Percentiles rank a stretch among this genome's conserved stretches.
These are phyloP conservation scores for Neocloeon triangulifer DNA, from an alignment of 1,140 invertebrate species.

Conservation along the genomic window DNA sequence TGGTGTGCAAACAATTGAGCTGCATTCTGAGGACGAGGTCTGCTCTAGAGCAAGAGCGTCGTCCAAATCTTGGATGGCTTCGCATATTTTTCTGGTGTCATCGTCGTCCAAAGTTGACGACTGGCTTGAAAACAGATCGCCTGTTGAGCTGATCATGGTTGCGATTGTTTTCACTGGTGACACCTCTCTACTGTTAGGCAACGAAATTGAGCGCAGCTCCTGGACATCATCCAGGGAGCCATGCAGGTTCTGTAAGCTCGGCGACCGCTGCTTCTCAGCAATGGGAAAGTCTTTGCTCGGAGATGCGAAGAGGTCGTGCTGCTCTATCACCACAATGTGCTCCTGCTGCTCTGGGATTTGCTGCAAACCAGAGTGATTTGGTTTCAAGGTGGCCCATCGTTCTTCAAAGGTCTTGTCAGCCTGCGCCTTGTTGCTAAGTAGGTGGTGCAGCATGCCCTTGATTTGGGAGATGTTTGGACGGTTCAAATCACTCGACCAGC, in stretches of 20 bases:
- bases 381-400: not conserved
- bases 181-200: too few relatives aligned
- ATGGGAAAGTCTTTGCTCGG: constrained; percentile 2
- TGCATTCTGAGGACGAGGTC: constrained; percentile 31
- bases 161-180: too few relatives aligned
- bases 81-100: constrained; percentile 28
- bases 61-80: constrained; percentile 38
- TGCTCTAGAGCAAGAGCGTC: constrained; percentile 34
- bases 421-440: constrained; percentile 21
- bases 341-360: not conserved
- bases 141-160: too few relatives aligned
- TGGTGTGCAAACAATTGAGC: too few relatives aligned
- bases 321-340: too few relatives aligned
- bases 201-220: too few relatives aligned
- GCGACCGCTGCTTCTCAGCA: constrained; percentile 13
- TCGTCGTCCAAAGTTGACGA: constrained; percentile 11
- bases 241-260: constrained; percentile 27
- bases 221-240: constrained; percentile 30
- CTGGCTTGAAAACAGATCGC: not conserved
- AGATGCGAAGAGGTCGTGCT: too few relatives aligned
- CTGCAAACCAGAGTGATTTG: not conserved
- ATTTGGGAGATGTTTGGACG: constrained; percentile 25
- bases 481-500: constrained; percentile 26
- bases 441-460: constrained; percentile 26
- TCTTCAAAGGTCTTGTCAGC: constrained; percentile 8